Base-by-base conservation (phyloP, 23 tunicate species). In the Halocynthia aurantium region DNA sequence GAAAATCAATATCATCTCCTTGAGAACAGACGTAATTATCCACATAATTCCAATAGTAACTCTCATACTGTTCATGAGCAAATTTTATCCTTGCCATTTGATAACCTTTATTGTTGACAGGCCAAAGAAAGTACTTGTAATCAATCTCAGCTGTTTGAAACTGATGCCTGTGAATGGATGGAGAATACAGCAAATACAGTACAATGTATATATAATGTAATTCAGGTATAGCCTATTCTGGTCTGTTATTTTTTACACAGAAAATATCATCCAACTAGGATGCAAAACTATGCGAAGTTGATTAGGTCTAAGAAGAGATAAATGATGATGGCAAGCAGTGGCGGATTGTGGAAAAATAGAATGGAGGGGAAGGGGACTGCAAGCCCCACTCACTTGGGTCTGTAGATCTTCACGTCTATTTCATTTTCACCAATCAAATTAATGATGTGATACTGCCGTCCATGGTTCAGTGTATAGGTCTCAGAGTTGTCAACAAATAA, bases 81-180 rank as follows among this genome's bases (percentile, higher is more conserved):
- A 91, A 91, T 0, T 69, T 69, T 12, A 77, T 68, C 22, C 67
- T 52, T 8, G 84, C 78, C 50, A 78, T 18, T 53, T 80, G 86
- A 57, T 70, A 91, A 52, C 69, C 57, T 61, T 61, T 72, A 57
- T 91, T 54, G 18, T 81, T 81, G 13, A 69, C 83, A 8, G 97
- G 88, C 97, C 97, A 91, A 77, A 91, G 52, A 83, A 91, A 77
- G 83, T 91, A 91, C 17, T 60, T 81, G 81, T 91, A 91, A 8
- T 67, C 65, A 52, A 91, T 61, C 15, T 78, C 67, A 8, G 67
- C 69, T 17, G 96, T 80, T 0, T 18, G 21, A 53, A 75, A 89
- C 0, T 83, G 86, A 55, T 87, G 93, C 69, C 93, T 87, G 69
- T 52, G 15, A 82, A 80, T 6, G 40, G 44, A 31, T 31, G 44